A percentile compares a stretch with the other conserved stretches of the same genome.
These are phyloP conservation scores for Toxotes chatareus DNA, from an alignment of 2,113 vertebrate species.

Conservation along the genomic window DNA sequence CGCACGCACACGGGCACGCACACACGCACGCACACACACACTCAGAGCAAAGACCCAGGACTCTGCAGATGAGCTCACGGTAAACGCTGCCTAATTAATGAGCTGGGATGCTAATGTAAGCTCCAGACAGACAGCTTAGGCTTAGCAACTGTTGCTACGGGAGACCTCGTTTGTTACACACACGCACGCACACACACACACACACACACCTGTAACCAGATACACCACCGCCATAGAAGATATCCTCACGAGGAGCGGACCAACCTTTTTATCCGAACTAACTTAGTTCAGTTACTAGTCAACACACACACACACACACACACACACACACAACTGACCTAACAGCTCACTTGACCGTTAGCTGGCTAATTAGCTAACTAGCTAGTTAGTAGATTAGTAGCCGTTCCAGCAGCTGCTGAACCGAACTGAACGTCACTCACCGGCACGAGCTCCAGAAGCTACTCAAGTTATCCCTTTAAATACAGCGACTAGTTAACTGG, in stretches of 20 bases:
- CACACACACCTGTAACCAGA: conserved; percentile 46
- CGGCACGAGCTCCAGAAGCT: conserved; percentile 3
- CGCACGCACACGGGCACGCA: background rate
- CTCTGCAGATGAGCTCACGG: background rate
- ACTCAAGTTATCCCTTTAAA: background rate
- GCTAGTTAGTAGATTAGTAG: background rate
- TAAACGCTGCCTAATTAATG: conserved; percentile 25
- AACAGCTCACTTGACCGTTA: background rate
- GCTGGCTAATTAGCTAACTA: conserved; percentile 4
- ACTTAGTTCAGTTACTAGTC: background rate
- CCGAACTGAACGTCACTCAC: conserved; percentile 15
- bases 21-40: conserved; percentile 1
- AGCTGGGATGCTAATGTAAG: conserved; percentile 33
- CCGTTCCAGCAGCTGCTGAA: background rate
- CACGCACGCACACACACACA: background rate
- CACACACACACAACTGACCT: background rate
- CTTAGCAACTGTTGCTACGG: conserved; percentile 59
- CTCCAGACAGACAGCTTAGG: conserved; percentile 15
- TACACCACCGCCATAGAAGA: background rate
- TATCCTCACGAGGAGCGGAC: background rate
- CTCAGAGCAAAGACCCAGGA: background rate
- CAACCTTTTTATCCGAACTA: background rate
- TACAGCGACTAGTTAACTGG: background rate
- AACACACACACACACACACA: background rate
- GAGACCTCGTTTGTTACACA: background rate